These are phyloP conservation scores for Apodemia duryi DNA, from an alignment of 2,888 invertebrate species.

Conservation along the genomic window DNA sequence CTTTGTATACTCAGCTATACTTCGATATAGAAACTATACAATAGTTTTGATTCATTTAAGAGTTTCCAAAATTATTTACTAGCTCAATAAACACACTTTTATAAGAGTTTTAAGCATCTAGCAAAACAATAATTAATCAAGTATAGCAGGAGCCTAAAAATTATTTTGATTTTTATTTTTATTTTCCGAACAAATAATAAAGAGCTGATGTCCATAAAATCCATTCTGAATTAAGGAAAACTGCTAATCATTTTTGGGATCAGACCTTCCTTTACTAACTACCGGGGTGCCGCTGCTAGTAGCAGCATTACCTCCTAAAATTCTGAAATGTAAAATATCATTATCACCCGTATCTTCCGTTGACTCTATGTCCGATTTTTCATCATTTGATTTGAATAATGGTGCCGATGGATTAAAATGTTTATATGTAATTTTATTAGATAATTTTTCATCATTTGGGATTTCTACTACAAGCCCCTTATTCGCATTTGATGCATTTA, in stretches of 20 bases:
- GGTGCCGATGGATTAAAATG: not conserved
- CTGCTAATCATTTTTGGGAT: not conserved
- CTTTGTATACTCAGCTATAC: too few relatives aligned
- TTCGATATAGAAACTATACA: too few relatives aligned
- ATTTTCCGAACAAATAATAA: not conserved
- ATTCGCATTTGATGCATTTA: not conserved
- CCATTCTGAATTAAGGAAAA: not conserved
- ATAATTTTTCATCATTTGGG: not conserved
- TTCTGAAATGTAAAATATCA: constrained; percentile 35
- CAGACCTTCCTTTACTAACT: constrained; percentile 50
- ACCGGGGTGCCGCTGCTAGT: constrained; percentile 59
- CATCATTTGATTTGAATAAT: not conserved
- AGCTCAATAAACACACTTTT: too few relatives aligned
- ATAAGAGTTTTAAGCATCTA: too few relatives aligned
- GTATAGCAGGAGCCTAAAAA: too few relatives aligned
- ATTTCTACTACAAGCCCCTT: not conserved
- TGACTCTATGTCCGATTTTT: not conserved
- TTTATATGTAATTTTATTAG: not conserved
- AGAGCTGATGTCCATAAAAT: not conserved
- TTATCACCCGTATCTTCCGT: not conserved
- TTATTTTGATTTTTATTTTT: too few relatives aligned
- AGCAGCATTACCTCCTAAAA: constrained; percentile 60
- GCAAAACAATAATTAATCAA: too few relatives aligned
- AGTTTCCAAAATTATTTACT: too few relatives aligned
- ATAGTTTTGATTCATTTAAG: too few relatives aligned